Evolutionary conservation across 2,113 vertebrate genomes (phyloP).

Genomic region (Sorex fumeus): DNA sequence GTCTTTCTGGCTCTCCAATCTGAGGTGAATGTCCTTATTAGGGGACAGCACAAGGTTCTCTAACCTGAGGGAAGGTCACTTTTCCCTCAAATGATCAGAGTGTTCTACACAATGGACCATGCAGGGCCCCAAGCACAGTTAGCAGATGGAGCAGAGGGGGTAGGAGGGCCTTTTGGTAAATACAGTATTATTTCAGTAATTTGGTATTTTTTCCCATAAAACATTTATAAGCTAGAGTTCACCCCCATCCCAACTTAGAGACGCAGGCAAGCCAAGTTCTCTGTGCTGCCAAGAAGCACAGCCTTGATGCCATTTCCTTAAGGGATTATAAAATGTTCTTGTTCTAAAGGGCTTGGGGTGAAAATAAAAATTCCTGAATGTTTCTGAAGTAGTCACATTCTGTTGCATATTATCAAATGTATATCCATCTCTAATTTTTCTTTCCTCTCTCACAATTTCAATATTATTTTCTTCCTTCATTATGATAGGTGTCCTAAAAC

Average conservation of each 20-base stretch:
- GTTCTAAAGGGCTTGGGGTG: background rate
- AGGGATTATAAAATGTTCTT: constrained; percentile 16
- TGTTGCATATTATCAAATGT: background rate
- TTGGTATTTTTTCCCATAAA: constrained; percentile 52
- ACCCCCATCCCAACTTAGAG: background rate
- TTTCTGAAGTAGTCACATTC: constrained; percentile 55
- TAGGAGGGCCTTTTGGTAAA: constrained; percentile 53
- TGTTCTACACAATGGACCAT: constrained; percentile 58
- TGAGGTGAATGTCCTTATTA: constrained; percentile 57
- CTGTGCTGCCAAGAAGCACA: background rate
- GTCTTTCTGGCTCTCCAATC: constrained; percentile 18
- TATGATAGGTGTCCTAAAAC: constrained; percentile 23
- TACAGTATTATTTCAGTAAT: constrained; percentile 51
- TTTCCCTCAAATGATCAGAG: constrained; percentile 49
- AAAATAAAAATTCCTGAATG: constrained; percentile 55
- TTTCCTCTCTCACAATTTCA: constrained; percentile 5
- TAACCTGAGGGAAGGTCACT: constrained; percentile 74
- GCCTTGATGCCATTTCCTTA: background rate
- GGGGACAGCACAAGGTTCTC: constrained; percentile 55
- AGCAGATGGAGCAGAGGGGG: constrained; percentile 74
- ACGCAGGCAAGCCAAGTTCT: background rate
- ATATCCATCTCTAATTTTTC: background rate
- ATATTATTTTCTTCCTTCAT: background rate
- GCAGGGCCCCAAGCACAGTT: constrained; percentile 55
- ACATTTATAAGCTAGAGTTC: constrained; percentile 11